phyloP scores from a whole-genome alignment of 1,140 invertebrate genomes.

The Temnothorax longispinosus region DNA sequence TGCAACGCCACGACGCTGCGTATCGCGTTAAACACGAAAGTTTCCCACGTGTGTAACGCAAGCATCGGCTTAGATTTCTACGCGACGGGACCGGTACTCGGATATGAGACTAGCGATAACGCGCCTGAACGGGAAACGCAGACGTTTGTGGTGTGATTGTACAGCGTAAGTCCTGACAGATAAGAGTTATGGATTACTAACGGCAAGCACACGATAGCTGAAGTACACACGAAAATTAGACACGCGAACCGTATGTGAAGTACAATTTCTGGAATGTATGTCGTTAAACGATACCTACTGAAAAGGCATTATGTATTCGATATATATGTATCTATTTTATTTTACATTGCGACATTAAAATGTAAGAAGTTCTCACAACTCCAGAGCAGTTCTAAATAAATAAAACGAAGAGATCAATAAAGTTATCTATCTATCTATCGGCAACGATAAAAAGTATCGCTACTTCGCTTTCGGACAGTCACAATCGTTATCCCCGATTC shows the following conservation, averaged over 20 bases:
- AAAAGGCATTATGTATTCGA: background rate
- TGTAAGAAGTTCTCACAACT: background rate
- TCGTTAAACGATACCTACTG: background rate
- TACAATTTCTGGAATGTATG: background rate
- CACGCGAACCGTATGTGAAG: background rate
- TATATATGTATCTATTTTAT: background rate
- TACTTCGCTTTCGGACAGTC: background rate
- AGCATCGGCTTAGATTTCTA: conserved; percentile 28
- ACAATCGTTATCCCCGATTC: background rate
- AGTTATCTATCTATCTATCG: background rate
- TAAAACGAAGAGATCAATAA: background rate
- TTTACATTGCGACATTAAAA: background rate
- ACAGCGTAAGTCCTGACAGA: conserved; percentile 7
- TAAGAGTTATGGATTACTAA: conserved; percentile 44
- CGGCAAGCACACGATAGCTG: conserved; percentile 1
- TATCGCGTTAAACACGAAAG: conserved; percentile 51
- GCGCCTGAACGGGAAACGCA: conserved; percentile 14
- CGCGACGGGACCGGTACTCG: background rate
- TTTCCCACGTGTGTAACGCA: conserved; percentile 52
- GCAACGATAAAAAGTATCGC: background rate
- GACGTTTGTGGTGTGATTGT: background rate
- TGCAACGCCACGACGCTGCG: background rate
- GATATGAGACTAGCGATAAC: conserved; percentile 28
- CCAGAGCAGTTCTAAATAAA: background rate
- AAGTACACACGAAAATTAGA: conserved; percentile 13